phyloP scores from a whole-genome alignment of 2,888 invertebrate species.

The Chironomus riparius region DNA sequence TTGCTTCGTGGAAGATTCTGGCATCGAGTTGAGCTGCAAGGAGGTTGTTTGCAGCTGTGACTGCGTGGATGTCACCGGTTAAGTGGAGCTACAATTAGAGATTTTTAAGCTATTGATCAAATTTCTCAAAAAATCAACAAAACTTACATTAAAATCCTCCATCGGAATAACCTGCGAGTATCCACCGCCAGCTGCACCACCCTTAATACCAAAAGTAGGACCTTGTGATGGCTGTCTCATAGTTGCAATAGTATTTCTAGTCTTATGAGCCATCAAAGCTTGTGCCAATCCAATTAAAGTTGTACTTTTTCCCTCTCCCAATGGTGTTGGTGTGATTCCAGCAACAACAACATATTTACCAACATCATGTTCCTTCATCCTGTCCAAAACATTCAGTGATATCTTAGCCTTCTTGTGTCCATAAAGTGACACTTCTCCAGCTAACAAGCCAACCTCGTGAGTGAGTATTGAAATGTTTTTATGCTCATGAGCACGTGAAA shows the following conservation, averaged over 20 bases:
- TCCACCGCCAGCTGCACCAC: constrained; percentile 97
- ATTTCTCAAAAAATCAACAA: neutral
- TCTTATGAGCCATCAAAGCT: constrained; percentile 76
- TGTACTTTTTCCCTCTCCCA: constrained; percentile 48
- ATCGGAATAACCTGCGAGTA: constrained; percentile 95
- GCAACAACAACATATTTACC: constrained; percentile 94
- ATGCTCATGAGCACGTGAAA: constrained; percentile 80
- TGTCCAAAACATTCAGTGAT: constrained; percentile 65
- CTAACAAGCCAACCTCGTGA: constrained; percentile 71
- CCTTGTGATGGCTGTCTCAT: constrained; percentile 97
- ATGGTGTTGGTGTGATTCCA: constrained; percentile 54
- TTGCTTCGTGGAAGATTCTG: constrained; percentile 91
- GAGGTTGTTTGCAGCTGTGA: constrained; percentile 95
- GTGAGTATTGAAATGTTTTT: constrained; percentile 73
- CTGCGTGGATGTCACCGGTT: constrained; percentile 97
- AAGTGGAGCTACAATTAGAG: constrained; percentile 56
- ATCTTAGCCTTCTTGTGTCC: constrained; percentile 95
- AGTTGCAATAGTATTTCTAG: constrained; percentile 83
- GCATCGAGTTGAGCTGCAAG: constrained; percentile 97
- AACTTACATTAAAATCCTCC: constrained; percentile 84
- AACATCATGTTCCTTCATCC: constrained; percentile 56
- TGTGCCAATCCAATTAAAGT: constrained; percentile 88
- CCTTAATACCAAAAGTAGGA: constrained; percentile 81
- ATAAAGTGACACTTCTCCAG: constrained; percentile 77
- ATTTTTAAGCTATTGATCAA: too few species aligned